Conservation (phyloP, 2,888 invertebrate genomes). For the Parasteatoda lunata region DNA sequence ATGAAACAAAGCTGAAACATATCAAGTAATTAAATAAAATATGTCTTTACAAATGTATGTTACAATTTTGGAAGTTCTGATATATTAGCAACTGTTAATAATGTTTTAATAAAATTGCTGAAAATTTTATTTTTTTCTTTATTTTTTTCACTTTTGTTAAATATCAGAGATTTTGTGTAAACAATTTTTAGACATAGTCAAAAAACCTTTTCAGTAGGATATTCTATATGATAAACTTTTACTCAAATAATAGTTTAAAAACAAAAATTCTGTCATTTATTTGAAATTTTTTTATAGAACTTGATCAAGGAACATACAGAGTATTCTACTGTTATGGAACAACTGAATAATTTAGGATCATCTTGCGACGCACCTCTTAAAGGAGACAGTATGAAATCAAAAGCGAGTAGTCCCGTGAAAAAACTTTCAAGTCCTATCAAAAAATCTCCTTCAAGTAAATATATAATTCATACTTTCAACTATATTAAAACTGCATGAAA, state of each 20-base stretch:
- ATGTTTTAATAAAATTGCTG: background rate
- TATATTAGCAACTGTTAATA: background rate
- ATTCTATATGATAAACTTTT: too few relatives aligned
- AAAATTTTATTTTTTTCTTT: background rate
- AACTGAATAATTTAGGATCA: conserved; percentile 90
- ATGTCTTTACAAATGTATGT: too few relatives aligned
- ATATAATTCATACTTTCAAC: background rate
- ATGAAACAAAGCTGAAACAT: too few relatives aligned
- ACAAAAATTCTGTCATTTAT: too few relatives aligned
- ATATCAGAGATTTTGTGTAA: too few relatives aligned
- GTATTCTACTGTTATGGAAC: conserved; percentile 89
- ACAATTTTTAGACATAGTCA: too few relatives aligned
- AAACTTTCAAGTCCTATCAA: conserved; percentile 74
- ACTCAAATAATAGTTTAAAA: too few relatives aligned
- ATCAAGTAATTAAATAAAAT: too few relatives aligned
- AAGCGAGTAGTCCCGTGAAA: conserved; percentile 89
- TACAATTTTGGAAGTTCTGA: too few relatives aligned
- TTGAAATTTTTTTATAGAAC: conserved; percentile 77
- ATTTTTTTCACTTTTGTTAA: background rate
- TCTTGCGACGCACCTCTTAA: conserved; percentile 87
- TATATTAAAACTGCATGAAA: too few relatives aligned
- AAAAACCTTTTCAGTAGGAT: too few relatives aligned
- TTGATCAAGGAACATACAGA: conserved; percentile 91
- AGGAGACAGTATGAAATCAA: conserved; percentile 84
- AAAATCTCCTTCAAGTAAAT: conserved; percentile 70